phyloP scores from a whole-genome alignment of 2,888 invertebrate species.

The Petrophora chlorosata region DNA sequence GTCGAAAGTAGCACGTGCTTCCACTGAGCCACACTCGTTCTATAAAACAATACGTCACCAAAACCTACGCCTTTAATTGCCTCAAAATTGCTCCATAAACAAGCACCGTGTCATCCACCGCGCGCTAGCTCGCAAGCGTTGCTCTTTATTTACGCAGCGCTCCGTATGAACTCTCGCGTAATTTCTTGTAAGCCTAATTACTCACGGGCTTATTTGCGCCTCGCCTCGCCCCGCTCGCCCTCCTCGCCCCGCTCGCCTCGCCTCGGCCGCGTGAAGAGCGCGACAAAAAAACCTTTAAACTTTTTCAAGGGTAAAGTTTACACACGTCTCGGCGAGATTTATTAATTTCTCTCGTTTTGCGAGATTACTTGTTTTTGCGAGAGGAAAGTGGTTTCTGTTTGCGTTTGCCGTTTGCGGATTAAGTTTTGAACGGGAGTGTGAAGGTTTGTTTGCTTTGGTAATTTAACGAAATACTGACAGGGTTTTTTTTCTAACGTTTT shows the following conservation, averaged over 20 bases:
- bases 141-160: slow-evolving; percentile 6
- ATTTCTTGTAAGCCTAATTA: slow-evolving; percentile 77
- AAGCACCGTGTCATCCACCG: slow-evolving; percentile 11
- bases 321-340: slow-evolving; percentile 38
- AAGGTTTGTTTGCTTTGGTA: not conserved
- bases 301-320: slow-evolving; percentile 63
- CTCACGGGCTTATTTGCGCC: slow-evolving; percentile 64
- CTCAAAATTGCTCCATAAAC: slow-evolving; percentile 10
- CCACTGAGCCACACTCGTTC: too few relatives aligned
- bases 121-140: slow-evolving; percentile 14
- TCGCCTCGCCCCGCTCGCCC: slow-evolving; percentile 37
- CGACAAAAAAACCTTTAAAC: slow-evolving; percentile 51
- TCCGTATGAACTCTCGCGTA: slow-evolving; percentile 47
- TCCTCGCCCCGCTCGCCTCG: slow-evolving; percentile 33
- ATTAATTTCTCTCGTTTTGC: slow-evolving; percentile 25
- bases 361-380: slow-evolving; percentile 8
- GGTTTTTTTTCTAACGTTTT: too few relatives aligned
- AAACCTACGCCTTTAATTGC: slow-evolving; percentile 4
- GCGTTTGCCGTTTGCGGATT: not conserved
- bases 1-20: too few relatives aligned
- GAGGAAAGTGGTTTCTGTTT: slow-evolving; percentile 12
- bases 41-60: not conserved
- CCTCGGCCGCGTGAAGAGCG: slow-evolving; percentile 57
- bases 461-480: too few relatives aligned
- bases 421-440: not conserved